Base-by-base conservation (phyloP, 2,113 vertebrate species). In the Genyomyrus donnyi region DNA sequence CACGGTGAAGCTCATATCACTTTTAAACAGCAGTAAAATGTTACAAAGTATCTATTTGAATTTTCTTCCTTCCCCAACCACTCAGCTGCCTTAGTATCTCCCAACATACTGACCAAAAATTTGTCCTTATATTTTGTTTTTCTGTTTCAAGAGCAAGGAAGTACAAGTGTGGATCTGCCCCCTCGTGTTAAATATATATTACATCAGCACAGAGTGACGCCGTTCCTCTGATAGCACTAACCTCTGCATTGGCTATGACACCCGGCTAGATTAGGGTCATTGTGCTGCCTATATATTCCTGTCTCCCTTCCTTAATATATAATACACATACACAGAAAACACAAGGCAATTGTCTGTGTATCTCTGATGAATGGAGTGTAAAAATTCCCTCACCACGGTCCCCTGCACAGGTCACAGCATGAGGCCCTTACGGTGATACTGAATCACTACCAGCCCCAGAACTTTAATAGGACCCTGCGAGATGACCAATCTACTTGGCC, bases 231-330 rank as follows among this genome's bases (percentile, higher is more conserved):
- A 95, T 95, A 94, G 94, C 92, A 93, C 91, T 94, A 92, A 94
- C 94, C 94, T 93, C 90, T 90, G 90, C 92, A 91, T 94, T 9
- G 21, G 58, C 5, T 7, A 42, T n/a, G 21, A 39, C 39, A 39
- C 56, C 91, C 91, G 91, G 91, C 90, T 88, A 95, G 94, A 95
- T 94, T 94, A 95, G 93, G 95, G 95, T 96, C 95, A 96, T 90
- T 7, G 91, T 94, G 91, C 91, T 89, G 91, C 91, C 87, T 90
- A 86, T 83, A 89, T 90, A 92, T 91, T 91, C 93, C 91, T 89
- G 89, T 92, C 90, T 91, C 46, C 48, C 46, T 50, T 91, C 90
- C 93, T 93, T 92, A 94, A 93, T 90, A 88, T 91, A 90, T 88
- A 90, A 87, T 88, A 91, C 87, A 91, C 87, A 89, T 27, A 89